Percentiles rank a stretch among this genome's conserved stretches.
phyloP scores from a whole-genome alignment of 2,888 invertebrate species.

The Xanthorhoe designata region DNA sequence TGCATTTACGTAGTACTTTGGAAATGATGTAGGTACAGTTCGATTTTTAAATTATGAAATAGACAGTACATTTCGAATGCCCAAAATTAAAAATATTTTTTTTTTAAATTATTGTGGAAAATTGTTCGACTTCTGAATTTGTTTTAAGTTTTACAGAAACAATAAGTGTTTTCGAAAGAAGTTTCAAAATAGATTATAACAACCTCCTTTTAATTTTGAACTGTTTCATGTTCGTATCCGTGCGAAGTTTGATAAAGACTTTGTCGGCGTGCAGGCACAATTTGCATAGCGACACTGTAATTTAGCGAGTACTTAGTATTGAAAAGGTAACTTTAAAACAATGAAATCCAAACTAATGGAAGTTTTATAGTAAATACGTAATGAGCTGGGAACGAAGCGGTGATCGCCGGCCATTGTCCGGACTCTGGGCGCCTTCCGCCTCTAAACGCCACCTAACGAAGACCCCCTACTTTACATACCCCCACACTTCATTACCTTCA shows the following conservation, averaged over 20 bases:
- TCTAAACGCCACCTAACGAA: constrained; percentile 61
- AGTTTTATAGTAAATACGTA: constrained; percentile 79
- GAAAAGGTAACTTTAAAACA: constrained; percentile 43
- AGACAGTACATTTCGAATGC: no score
- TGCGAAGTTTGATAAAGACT: background rate
- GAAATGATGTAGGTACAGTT: no score
- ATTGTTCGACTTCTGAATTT: background rate
- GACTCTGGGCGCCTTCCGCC: constrained; percentile 75
- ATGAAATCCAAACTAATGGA: constrained; percentile 64
- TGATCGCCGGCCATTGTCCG: constrained; percentile 81
- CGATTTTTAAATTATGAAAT: no score
- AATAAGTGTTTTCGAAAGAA: background rate
- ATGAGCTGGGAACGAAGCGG: constrained; percentile 79
- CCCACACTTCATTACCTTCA: constrained; percentile 56
- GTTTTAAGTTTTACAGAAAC: background rate
- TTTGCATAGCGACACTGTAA: constrained; percentile 1
- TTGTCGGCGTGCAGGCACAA: background rate
- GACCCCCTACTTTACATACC: constrained; percentile 64
- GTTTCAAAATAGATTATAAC: background rate
- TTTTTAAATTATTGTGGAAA: no score
- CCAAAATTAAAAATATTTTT: no score
- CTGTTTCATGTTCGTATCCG: background rate
- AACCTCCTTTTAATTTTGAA: background rate
- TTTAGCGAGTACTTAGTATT: constrained; percentile 22
- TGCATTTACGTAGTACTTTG: no score